A percentile compares a stretch with the other conserved stretches of the same genome.
These are phyloP conservation scores for Caiman crocodilus DNA, from an alignment of 2,797 vertebrate genomes.

Conservation along the genomic window DNA sequence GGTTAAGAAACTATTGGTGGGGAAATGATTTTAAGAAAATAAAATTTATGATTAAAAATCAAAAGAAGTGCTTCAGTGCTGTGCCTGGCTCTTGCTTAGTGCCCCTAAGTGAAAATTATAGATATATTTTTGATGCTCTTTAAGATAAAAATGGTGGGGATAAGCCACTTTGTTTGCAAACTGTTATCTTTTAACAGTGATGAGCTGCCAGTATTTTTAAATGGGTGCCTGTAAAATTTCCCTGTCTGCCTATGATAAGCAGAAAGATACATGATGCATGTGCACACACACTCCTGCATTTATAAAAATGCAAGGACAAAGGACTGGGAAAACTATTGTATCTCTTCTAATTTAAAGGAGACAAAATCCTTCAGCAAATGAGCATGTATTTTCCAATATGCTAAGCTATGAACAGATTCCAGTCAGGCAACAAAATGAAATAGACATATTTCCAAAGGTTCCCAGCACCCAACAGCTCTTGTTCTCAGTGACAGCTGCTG, in stretches of 20 bases:
- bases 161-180: not conserved
- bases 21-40: not conserved
- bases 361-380: not conserved
- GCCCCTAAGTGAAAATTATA: not conserved
- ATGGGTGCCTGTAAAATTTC: not conserved
- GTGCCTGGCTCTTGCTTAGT: not conserved
- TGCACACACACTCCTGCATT: not conserved
- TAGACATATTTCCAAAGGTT: not conserved
- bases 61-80: not conserved
- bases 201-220: not conserved
- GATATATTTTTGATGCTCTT: not conserved
- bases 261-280: not conserved
- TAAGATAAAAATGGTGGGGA: not conserved
- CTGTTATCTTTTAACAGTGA: not conserved
- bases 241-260: not conserved
- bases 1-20: slow-evolving; percentile 13
- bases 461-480: slow-evolving; percentile 8
- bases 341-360: not conserved
- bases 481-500: slow-evolving; percentile 24
- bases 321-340: slow-evolving; percentile 7
- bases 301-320: not conserved
- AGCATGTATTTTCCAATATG: slow-evolving; percentile 9
- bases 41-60: not conserved
- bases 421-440: not conserved
- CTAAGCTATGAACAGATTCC: not conserved